Conservation (phyloP, 1,140 invertebrate genomes). For the Aplysia californica region DNA sequence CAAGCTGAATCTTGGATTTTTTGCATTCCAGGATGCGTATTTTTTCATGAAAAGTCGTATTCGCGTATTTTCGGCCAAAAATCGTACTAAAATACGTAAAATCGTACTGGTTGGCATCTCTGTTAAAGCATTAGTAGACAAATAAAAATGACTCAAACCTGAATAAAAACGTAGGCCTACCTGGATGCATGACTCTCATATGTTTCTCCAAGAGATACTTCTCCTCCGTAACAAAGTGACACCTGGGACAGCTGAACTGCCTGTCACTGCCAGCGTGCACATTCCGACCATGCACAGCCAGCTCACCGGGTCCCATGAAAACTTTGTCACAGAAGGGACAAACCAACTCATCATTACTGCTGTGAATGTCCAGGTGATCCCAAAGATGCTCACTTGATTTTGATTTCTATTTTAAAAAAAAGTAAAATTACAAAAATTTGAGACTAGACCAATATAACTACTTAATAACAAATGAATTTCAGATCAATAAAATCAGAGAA, state of each 20-base stretch:
- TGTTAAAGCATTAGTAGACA: background rate
- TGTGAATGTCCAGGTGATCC: background rate
- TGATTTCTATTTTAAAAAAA: no score
- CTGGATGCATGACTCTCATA: background rate
- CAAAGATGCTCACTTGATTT: background rate
- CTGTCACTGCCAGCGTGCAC: background rate
- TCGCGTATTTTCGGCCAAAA: no score
- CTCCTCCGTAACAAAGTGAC: background rate
- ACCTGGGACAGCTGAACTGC: background rate
- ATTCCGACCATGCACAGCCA: background rate
- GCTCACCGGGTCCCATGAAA: background rate
- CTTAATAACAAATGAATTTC: no score
- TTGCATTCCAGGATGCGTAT: no score
- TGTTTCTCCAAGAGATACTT: background rate
- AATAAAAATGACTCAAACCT: background rate
- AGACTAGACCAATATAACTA: no score
- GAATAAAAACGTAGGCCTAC: background rate
- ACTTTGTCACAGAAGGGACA: background rate
- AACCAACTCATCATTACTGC: background rate
- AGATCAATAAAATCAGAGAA: no score
- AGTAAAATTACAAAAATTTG: no score
- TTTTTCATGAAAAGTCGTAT: no score
- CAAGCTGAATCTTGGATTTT: no score
- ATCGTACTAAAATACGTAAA: no score
- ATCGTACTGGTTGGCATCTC: no score